phyloP scores from a whole-genome alignment of 2,113 vertebrate genomes.

The Eonycteris spelaea region DNA sequence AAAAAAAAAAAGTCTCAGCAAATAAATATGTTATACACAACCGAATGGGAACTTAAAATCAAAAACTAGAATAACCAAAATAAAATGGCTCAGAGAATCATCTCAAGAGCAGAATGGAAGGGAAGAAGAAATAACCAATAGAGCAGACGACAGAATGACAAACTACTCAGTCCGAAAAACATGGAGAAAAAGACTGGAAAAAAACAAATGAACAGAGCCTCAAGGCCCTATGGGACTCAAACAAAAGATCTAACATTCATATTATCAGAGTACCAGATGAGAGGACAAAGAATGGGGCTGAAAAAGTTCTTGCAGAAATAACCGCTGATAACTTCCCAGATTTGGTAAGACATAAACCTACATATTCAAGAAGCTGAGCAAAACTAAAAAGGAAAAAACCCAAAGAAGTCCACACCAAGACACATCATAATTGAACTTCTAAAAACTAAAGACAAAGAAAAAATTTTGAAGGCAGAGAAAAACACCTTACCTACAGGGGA shows the following conservation, averaged over 20 bases:
- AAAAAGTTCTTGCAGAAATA: not conserved
- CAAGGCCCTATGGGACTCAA: not conserved
- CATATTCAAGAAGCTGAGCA: not conserved
- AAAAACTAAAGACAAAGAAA: constrained; percentile 15
- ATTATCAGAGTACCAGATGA: not conserved
- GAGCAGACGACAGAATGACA: not conserved
- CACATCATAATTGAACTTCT: constrained; percentile 14
- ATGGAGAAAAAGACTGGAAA: not conserved
- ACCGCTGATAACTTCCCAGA: not conserved
- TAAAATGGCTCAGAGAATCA: not conserved
- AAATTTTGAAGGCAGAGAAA: not conserved
- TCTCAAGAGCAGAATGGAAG: not conserved
- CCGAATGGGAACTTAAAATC: constrained; percentile 5
- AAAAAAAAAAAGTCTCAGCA: not conserved
- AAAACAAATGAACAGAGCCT: not conserved
- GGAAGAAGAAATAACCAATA: not conserved
- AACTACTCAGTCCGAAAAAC: not conserved
- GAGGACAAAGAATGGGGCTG: not conserved
- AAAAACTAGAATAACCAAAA: not conserved
- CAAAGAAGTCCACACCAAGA: not conserved
- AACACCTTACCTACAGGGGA: not conserved
- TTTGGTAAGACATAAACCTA: not conserved
- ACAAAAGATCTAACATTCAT: not conserved
- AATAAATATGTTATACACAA: not conserved
- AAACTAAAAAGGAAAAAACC: not conserved